Evolutionary conservation across 2,797 vertebrate genomes (phyloP).

Genomic region (Galaxias olidus): DNA sequence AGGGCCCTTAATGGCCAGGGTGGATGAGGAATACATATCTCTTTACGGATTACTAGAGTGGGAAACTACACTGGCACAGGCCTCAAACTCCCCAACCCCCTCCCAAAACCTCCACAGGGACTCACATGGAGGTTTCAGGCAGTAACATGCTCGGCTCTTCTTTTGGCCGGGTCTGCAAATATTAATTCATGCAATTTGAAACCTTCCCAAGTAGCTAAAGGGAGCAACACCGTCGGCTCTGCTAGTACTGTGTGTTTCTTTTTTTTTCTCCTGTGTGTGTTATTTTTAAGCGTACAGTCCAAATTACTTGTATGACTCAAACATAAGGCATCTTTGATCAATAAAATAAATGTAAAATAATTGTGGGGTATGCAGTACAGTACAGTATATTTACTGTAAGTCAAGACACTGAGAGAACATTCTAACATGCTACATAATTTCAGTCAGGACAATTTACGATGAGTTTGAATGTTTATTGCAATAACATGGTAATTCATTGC

Average conservation of each 20-base stretch:
- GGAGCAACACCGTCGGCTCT: slow-evolving; percentile 51
- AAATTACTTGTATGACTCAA: too few relatives aligned
- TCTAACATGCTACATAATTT: slow-evolving; percentile 25
- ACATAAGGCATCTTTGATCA: too few relatives aligned
- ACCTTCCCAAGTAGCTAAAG: slow-evolving; percentile 53
- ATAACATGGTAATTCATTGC: too few relatives aligned
- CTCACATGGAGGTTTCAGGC: slow-evolving; percentile 50
- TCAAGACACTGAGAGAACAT: slow-evolving; percentile 42
- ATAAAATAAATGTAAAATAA: too few relatives aligned
- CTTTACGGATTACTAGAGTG: background rate
- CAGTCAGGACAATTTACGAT: too few relatives aligned
- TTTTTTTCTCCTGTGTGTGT: slow-evolving; percentile 19
- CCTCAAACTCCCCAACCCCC: slow-evolving; percentile 19
- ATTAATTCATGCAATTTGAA: slow-evolving; percentile 66
- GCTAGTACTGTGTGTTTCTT: slow-evolving; percentile 19
- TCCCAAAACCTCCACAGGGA: slow-evolving; percentile 26
- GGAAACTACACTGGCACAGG: background rate
- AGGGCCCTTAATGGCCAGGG: slow-evolving; percentile 36
- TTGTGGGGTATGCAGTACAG: too few relatives aligned
- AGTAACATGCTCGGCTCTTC: slow-evolving; percentile 51
- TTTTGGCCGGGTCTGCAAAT: slow-evolving; percentile 44
- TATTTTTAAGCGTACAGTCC: slow-evolving; percentile 34
- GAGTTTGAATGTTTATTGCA: too few relatives aligned
- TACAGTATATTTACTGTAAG: too few relatives aligned
- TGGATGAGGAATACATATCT: slow-evolving; percentile 27